These are phyloP conservation scores for Dasysyrphus tricinctus DNA, from an alignment of 2,888 invertebrate species.

Conservation along the genomic window DNA sequence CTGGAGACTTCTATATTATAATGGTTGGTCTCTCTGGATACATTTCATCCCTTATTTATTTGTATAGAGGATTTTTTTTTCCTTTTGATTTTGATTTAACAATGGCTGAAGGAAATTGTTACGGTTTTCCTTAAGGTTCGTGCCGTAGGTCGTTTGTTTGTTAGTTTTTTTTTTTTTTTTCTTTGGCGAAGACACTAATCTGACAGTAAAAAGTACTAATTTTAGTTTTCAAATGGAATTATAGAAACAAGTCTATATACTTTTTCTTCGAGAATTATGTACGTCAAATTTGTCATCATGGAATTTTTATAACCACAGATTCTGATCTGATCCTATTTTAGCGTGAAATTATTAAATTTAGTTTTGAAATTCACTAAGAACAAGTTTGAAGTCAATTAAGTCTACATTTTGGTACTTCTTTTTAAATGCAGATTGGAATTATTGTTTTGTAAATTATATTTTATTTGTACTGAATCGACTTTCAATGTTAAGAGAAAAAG, in stretches of 20 bases:
- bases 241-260: neutral
- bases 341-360: conserved; percentile 56
- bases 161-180: neutral
- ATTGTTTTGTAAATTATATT: no score
- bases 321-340: conserved; percentile 41
- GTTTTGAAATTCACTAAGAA: neutral
- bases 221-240: conserved; percentile 13
- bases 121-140: conserved; percentile 53
- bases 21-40: neutral
- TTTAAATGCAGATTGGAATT: no score
- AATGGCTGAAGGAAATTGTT: conserved; percentile 60
- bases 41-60: conserved; percentile 17
- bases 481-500: no score
- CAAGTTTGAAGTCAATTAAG: neutral
- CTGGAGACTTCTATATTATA: conserved; percentile 15
- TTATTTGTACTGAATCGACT: no score
- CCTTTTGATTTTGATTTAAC: conserved; percentile 3
- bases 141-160: conserved; percentile 65
- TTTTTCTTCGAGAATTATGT: neutral
- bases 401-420: neutral
- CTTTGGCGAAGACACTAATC: conserved; percentile 59
- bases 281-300: conserved; percentile 50
- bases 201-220: conserved; percentile 64
- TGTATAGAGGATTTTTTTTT: neutral
- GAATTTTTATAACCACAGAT: conserved; percentile 4